Conservation (phyloP, 2,888 invertebrate genomes). For the Agapostemon virescens region DNA sequence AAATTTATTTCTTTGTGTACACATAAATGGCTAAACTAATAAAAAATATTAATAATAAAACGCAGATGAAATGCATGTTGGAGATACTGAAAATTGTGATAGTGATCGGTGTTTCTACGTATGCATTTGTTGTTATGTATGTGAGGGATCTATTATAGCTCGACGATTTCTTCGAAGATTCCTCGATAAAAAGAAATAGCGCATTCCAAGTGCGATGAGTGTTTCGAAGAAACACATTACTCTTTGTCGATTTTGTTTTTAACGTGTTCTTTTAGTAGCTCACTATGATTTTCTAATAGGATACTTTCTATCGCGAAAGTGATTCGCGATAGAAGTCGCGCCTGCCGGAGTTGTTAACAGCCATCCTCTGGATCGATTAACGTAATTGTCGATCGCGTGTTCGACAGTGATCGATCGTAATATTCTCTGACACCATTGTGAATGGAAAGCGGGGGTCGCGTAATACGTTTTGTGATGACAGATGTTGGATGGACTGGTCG, state of each 20-base stretch:
- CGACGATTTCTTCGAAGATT: neutral
- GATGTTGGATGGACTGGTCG: constrained; percentile 19
- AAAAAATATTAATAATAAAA: too few relatives aligned
- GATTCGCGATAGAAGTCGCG: neutral
- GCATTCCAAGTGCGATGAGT: neutral
- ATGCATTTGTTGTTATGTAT: too few relatives aligned
- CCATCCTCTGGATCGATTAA: constrained; percentile 35
- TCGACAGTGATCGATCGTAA: constrained; percentile 49
- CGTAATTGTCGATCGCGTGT: constrained; percentile 48
- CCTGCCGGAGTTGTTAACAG: neutral
- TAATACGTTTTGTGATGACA: constrained; percentile 38
- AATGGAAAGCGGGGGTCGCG: constrained; percentile 9
- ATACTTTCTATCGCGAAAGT: constrained; percentile 3
- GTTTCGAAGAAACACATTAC: neutral
- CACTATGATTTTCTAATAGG: neutral
- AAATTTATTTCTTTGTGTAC: too few relatives aligned
- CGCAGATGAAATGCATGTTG: neutral
- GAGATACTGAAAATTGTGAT: neutral
- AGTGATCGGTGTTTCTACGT: neutral
- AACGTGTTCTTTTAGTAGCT: neutral
- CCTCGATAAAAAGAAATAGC: neutral
- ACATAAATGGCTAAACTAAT: too few relatives aligned
- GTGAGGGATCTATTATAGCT: too few relatives aligned
- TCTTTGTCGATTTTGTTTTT: neutral
- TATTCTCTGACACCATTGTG: constrained; percentile 26